Base-by-base conservation (phyloP, 2,797 vertebrate genomes). In the Huso huso region DNA sequence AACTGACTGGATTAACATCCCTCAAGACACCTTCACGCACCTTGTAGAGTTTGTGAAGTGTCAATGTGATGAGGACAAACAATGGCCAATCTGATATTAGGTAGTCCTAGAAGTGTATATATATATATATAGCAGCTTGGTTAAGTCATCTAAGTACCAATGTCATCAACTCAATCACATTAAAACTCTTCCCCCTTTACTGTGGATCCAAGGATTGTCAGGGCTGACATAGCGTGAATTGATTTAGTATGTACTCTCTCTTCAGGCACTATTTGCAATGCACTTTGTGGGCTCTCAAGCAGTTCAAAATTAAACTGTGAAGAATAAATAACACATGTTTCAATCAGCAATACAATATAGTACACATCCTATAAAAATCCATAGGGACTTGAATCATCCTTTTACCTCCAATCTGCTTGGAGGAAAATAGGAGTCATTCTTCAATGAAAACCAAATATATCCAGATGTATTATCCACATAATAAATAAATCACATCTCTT, bases 221-320 rank as follows among this genome's bases (percentile, higher is more conserved):
- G 79, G 75, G 79, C 12, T 88, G 84, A 86, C 86, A 87, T 86
- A 86, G 79, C 85, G 81, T 76, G 78, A 83, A 87, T 86, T 88
- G 87, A 88, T 86, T 86, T 86, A 80, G 81, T 84, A 83, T 86
- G 86, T 84, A 85, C 84, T 86, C 55, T 58, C 55, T 58, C 79
- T 81, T 79, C 75, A 84, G 83, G 82, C 77, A 82, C 85, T 87
- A 86, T 87, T 86, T 86, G 85, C 87, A 88, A 86, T 84, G 80
- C 82, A 81, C 83, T 86, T 87, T 86, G 84, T 85, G 81, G 87
- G 86, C 85, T 85, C 82, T 75, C 86, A 87, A 88, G 87, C 85
- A 88, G 84, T 89, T 87, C 85, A 85, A 86, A 89, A 88, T 89
- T 87, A 89, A 89, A 87, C 86, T 86, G 81, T 81, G 73, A 81